These are phyloP conservation scores for Florisuga fusca DNA, from an alignment of 2,797 vertebrate genomes.

Conservation along the genomic window DNA sequence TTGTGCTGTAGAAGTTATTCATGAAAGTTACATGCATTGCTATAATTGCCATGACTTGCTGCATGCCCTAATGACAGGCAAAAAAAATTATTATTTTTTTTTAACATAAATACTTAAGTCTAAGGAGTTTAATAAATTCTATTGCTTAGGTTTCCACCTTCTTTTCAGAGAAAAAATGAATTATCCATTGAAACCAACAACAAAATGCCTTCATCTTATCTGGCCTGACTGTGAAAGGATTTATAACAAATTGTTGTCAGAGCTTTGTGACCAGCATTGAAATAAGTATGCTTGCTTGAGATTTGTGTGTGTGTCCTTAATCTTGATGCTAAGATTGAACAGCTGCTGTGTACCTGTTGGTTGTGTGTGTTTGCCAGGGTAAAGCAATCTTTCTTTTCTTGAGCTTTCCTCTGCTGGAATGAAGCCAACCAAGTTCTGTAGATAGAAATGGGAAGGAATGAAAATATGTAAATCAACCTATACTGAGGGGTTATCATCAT, in stretches of 20 bases:
- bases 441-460: neutral
- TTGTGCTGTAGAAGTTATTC: neutral
- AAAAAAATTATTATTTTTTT: neutral
- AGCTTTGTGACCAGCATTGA: constrained; percentile 50
- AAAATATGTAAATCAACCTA: constrained; percentile 2
- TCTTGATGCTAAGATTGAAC: constrained; percentile 52
- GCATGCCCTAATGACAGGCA: neutral
- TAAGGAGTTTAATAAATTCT: neutral
- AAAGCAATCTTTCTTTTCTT: constrained; percentile 28
- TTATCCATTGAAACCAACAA: neutral
- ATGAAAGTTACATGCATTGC: neutral
- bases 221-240: constrained; percentile 18
- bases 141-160: neutral
- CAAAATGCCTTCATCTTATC: constrained; percentile 33
- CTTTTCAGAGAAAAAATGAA: constrained; percentile 1
- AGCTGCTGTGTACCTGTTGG: constrained; percentile 54
- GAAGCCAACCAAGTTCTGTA: neutral
- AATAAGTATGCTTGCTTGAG: constrained; percentile 40
- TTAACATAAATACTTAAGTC: neutral
- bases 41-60: neutral
- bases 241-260: constrained; percentile 55
- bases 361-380: neutral
- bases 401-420: constrained; percentile 10
- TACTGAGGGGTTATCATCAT: neutral
- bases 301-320: neutral